Evolutionary conservation across 2,797 vertebrate genomes (phyloP), one percentile per base, ranked within the genome.

Genomic region (Pantherophis vulpinus): DNA sequence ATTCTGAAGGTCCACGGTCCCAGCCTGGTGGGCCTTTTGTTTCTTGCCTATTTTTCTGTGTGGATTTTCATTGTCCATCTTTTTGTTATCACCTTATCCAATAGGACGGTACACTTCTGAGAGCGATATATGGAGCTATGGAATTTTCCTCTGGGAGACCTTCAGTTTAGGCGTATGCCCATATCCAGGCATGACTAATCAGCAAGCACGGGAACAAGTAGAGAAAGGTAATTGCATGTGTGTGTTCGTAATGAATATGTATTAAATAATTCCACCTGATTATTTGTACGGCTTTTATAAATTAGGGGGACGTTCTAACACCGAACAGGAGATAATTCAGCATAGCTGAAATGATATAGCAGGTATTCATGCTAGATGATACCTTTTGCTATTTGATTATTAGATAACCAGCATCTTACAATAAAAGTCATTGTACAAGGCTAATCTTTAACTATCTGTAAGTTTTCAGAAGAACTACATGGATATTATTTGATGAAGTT

Each of bases 181-280:
- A 0, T 99, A 99, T 95, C 99, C 99, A 0, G 99, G 99, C 93
- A 99, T 99, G 99, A 99, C 99, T 93, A 99, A 99, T 96, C 99
- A 99, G 94, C 99, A 99, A 97, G 99, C 99, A 1, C 97, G 99
- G 91, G 99, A 99, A 94, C 99, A 99, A 96, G 99, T 99, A 61
- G 99, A 99, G 94, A 99, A 99, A 98, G 99, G 99, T 99, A 97
- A 86, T 25, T 91, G 89, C 20, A 47, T 87, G 56, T 91, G 29
- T 86, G 58, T 90, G 32, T 47, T 37, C 61, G n/a, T 83, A 58
- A 79, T 79, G 58, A 74, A 54, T 59, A 70, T 13, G 14, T 18
- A 42, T 87, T 25, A 90, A 83, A 3, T 37, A 90, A 63, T 90
- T 61, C 20, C 59, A 6, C 16, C 37, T 59, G 16, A 32, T 70